Evolutionary conservation across 2,888 invertebrate genomes (phyloP), one percentile per base, ranked within the genome.

Genomic region (Drosophila falleni): DNA sequence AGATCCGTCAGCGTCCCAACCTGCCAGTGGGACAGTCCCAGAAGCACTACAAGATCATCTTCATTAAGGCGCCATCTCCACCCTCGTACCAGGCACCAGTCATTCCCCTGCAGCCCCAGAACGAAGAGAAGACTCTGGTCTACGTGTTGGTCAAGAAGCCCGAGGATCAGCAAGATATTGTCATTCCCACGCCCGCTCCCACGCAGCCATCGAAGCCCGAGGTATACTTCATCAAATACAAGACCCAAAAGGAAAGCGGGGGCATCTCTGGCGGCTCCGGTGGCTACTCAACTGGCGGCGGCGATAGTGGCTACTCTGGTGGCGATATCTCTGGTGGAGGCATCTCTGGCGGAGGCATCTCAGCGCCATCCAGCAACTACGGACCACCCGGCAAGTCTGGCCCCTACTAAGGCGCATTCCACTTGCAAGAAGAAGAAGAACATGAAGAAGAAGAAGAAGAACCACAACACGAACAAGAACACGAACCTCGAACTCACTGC

Each of bases 31-130:
- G 95, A 53, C 95, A 96, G 78, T 94, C 97, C 50, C 97, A 97
- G 93, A 97, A 97, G 90, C 97, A 97, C 93, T 97, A 97, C 95
- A 97, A 97, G 92, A 97, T 97, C 92, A 97, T 97, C 93, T 97
- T 97, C 95, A 97, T 97, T 93, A 97, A 97, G 94, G 97, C 97
- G 62, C 97, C 97, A 89, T 95, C 97, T 84, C 95, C 96, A 71
- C 97, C 97, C 71, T 95, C 96, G 71, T 97, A 97, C 69, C 95
- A 96, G 75, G 96, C 95, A 0, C 97, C 97, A 76, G 94, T 96
- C 75, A 96, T 97, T 79, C 97, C 97, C 33, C 92, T 96, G 35
- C 95, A 96, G 91, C 95, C 95, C 70, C 97, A 97, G 91, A 96
- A 97, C 93, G 96, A 97, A 93, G 96, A 97, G 92, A 97, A 97